These are phyloP conservation scores for Vanacampus margaritifer DNA, from an alignment of 2,113 vertebrate genomes.

Conservation along the genomic window DNA sequence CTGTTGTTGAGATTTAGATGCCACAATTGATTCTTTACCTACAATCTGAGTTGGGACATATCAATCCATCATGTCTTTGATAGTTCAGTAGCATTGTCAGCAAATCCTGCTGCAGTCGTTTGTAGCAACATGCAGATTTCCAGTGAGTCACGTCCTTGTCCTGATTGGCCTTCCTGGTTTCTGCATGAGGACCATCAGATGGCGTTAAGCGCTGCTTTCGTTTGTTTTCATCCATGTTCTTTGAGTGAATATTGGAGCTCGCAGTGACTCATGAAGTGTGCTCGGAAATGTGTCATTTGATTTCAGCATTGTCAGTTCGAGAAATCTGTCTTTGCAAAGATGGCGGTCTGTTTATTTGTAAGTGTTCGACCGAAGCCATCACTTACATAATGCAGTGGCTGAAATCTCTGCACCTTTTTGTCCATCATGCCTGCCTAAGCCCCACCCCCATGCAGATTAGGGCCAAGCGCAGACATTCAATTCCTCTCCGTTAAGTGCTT, in stretches of 20 bases:
- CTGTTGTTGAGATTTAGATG: neutral
- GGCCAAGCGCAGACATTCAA: slow-evolving; percentile 18
- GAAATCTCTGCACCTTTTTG: slow-evolving; percentile 39
- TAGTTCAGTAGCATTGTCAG: neutral
- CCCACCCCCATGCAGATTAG: slow-evolving; percentile 17
- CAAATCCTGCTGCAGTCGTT: neutral
- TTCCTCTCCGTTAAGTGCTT: slow-evolving; percentile 12
- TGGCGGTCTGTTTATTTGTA: neutral
- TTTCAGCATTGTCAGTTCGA: neutral
- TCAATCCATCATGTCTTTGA: neutral
- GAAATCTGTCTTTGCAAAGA: neutral
- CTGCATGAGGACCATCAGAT: neutral
- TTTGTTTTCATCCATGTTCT: neutral
- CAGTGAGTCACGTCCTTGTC: neutral
- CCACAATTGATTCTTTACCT: neutral
- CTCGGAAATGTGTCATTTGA: neutral
- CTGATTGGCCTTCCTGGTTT: neutral
- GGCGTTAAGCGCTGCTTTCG: neutral
- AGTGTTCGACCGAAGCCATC: neutral
- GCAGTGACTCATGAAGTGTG: neutral
- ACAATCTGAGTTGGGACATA: neutral
- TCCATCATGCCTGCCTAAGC: slow-evolving; percentile 6
- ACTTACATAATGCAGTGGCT: neutral
- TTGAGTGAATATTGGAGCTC: neutral
- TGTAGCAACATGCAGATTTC: neutral